Conservation (phyloP, 2,888 invertebrate genomes). For the Cantharis nigra region DNA sequence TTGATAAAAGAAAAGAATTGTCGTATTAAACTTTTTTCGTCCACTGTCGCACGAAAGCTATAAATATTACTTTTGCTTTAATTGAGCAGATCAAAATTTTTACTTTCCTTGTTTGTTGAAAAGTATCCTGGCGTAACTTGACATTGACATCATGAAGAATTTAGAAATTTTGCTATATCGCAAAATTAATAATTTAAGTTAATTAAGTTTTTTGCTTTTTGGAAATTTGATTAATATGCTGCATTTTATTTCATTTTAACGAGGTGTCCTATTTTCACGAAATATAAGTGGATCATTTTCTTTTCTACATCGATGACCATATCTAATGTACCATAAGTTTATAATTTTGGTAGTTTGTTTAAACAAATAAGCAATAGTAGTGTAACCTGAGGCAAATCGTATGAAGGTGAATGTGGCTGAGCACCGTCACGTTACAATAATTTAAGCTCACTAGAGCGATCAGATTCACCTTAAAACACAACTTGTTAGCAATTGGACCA, state of each 20-base stretch:
- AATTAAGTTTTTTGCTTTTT: background rate
- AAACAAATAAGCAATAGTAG: background rate
- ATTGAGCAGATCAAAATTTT: background rate
- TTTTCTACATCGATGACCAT: background rate
- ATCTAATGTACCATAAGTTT: background rate
- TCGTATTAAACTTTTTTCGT: background rate
- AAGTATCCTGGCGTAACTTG: background rate
- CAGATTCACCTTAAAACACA: constrained; percentile 29
- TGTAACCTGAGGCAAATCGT: background rate
- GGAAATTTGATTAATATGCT: constrained; percentile 2
- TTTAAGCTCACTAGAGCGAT: constrained; percentile 26
- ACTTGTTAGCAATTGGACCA: constrained; percentile 28
- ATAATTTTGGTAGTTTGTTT: background rate
- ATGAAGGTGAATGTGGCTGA: constrained; percentile 9
- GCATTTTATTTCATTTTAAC: constrained; percentile 15
- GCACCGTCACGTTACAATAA: constrained; percentile 37
- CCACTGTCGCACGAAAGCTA: background rate
- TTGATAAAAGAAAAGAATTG: background rate
- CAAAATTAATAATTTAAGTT: background rate
- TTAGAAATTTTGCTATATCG: background rate
- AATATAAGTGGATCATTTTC: background rate
- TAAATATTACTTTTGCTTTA: background rate
- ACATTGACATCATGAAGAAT: background rate
- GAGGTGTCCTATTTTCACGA: background rate
- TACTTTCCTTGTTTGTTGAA: background rate